A percentile compares a stretch with the other conserved stretches of the same genome.
phyloP scores from a whole-genome alignment of 2,888 invertebrate genomes.

The Ditula angustiorana region DNA sequence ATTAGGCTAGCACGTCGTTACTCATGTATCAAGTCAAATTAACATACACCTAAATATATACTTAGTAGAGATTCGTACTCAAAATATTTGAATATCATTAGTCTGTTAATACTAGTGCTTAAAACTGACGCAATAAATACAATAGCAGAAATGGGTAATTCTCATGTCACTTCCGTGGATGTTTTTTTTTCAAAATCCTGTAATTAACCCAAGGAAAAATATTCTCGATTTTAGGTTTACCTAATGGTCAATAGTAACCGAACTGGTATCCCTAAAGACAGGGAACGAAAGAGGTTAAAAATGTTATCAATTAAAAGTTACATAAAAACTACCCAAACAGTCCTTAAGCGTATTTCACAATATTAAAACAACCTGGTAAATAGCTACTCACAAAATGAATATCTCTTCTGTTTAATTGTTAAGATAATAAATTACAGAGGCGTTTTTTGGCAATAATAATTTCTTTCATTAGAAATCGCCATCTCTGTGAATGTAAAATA shows the following conservation, averaged over 20 bases:
- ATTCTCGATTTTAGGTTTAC: too few relatives aligned
- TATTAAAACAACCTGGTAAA: neutral
- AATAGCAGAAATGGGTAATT: too few relatives aligned
- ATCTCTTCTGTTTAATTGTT: constrained; percentile 3
- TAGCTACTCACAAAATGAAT: neutral
- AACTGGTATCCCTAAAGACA: too few relatives aligned
- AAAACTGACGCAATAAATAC: constrained; percentile 14
- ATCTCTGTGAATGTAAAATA: constrained; percentile 20
- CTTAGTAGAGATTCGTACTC: constrained; percentile 10
- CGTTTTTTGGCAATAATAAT: constrained; percentile 9
- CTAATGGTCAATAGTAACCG: too few relatives aligned
- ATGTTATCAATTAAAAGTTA: too few relatives aligned
- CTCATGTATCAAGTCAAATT: constrained; percentile 3
- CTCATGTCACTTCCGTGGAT: too few relatives aligned
- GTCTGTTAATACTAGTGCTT: neutral
- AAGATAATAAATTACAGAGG: constrained; percentile 12
- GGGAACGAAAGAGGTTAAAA: too few relatives aligned
- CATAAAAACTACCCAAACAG: too few relatives aligned
- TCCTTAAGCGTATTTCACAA: neutral
- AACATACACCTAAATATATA: constrained; percentile 10
- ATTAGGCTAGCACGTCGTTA: constrained; percentile 48
- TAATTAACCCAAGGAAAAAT: too few relatives aligned
- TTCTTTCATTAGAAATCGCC: constrained; percentile 16
- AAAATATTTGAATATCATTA: neutral
- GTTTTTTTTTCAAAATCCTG: too few relatives aligned